Evolutionary conservation across 92 coral and sea anemone species (phyloP).

Genomic region (Epizoanthus illoricatus): DNA sequence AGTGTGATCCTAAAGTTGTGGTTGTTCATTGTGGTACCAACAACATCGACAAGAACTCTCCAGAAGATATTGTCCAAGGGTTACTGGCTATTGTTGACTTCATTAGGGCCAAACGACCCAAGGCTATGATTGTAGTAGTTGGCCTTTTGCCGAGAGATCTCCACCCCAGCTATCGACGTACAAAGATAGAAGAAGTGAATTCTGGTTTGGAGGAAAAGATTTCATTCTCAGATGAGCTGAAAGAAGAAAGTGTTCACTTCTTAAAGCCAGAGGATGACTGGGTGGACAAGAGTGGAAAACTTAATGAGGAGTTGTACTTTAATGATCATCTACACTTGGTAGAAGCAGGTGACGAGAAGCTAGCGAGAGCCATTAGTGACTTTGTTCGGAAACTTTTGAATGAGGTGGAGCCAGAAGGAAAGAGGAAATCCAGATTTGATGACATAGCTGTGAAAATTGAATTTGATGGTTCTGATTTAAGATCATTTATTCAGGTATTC

Average conservation of each 20-base stretch:
- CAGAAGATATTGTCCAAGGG: slow-evolving; percentile 84
- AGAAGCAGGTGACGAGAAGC: slow-evolving; percentile 91
- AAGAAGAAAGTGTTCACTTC: slow-evolving; percentile 72
- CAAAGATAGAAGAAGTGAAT: slow-evolving; percentile 71
- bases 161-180: slow-evolving; percentile 60
- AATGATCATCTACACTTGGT: slow-evolving; percentile 86
- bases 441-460: slow-evolving; percentile 25
- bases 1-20: slow-evolving; percentile 73
- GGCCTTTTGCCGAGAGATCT: slow-evolving; percentile 91
- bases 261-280: slow-evolving; percentile 89
- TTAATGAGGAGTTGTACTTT: slow-evolving; percentile 72
- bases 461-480: slow-evolving; percentile 28
- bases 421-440: slow-evolving; percentile 35
- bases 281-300: slow-evolving; percentile 77
- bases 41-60: slow-evolving; percentile 78
- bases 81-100: slow-evolving; percentile 85
- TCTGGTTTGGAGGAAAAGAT: slow-evolving; percentile 75
- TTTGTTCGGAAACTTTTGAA: slow-evolving; percentile 64
- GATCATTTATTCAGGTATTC: slow-evolving; percentile 29
- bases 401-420: slow-evolving; percentile 46
- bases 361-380: slow-evolving; percentile 71
- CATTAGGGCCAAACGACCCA: slow-evolving; percentile 62
- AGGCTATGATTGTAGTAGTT: slow-evolving; percentile 62
- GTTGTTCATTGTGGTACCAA: slow-evolving; percentile 97
- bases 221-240: slow-evolving; percentile 80